Base-by-base conservation (phyloP, 2,888 invertebrate genomes). In the Aproaerema taeniolella region DNA sequence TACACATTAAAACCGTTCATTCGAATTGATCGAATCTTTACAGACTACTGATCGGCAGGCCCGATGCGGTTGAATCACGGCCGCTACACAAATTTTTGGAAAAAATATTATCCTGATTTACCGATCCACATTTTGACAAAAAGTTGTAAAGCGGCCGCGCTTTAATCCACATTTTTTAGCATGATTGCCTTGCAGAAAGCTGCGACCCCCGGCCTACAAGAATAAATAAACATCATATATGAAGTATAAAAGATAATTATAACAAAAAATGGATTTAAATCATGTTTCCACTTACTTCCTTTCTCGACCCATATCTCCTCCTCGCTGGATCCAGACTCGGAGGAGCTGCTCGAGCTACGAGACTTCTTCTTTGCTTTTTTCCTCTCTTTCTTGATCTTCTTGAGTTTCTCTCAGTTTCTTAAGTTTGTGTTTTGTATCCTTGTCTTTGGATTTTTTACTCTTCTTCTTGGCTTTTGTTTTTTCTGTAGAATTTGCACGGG, bases 261-360 rank as follows among this genome's bases (percentile, higher is more conserved):
- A 20, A 20, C 4, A 20, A 20, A 6, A 4, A 20, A 20, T 32
- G 1, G n/a, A 10, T 34, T 9, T 9, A 9, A 31, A 28, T 20
- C 20, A 20, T 6, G 20, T 20, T 20, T 9, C 11, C 6, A 68
- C 78, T 72, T 55, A 87, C 74, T 77, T 53, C 88, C 88, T 77
- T 91, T 92, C 61, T 93, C 93, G 1, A 93, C 88, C 93, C 93
- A 93, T 40, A 89, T 71, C 42, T 91, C 92, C 43, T 87, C 87
- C 15, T 74, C 82, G 8, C 76, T 75, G 37, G 33, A 67, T 38
- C 70, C 67, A 7, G 75, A 74, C 36, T 73, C 74, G 42, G 79
- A 79, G 42, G 80, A 79, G 1, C 82, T 83, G 12, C 59, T 64
- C 38, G 72, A 66, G 4, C 5, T 6, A 4, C 13, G 11, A 2